Percentiles rank a stretch among this genome's conserved stretches.
These are phyloP conservation scores for Pachyramphus minor DNA, from an alignment of 2,113 vertebrate species.

Conservation along the genomic window DNA sequence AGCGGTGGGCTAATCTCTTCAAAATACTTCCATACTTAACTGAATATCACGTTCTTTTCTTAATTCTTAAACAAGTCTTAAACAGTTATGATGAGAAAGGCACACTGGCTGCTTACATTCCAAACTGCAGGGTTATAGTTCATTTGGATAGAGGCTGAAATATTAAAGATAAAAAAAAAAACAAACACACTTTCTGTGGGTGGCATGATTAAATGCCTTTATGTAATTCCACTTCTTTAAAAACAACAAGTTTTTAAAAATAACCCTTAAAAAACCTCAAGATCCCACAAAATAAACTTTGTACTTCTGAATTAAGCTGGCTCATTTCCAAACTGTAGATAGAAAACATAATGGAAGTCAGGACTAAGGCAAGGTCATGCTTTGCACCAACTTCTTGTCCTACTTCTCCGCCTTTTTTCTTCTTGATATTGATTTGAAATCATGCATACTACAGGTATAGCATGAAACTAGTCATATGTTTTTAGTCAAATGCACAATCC, in stretches of 20 bases:
- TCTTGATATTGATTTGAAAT: neutral
- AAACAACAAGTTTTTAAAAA: neutral
- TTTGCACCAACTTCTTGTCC: neutral
- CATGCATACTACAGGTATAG: neutral
- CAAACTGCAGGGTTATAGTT: neutral
- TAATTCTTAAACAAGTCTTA: neutral
- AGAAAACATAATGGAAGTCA: neutral
- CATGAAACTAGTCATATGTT: neutral
- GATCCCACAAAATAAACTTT: neutral
- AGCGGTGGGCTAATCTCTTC: neutral
- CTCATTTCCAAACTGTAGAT: neutral
- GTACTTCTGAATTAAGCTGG: neutral
- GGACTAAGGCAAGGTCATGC: neutral
- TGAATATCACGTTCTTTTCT: neutral
- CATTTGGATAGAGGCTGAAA: neutral
- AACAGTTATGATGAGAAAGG: neutral
- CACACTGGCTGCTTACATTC: neutral
- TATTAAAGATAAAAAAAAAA: no score
- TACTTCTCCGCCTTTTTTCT: neutral
- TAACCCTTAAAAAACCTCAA: neutral
- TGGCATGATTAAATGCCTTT: neutral
- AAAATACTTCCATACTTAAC: neutral
- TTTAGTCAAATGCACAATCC: neutral
- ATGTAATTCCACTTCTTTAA: neutral
- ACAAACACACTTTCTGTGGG: neutral